Evolutionary conservation across 2,113 vertebrate genomes (phyloP), one percentile per base, ranked within the genome.

Genomic region (Sitta europaea): DNA sequence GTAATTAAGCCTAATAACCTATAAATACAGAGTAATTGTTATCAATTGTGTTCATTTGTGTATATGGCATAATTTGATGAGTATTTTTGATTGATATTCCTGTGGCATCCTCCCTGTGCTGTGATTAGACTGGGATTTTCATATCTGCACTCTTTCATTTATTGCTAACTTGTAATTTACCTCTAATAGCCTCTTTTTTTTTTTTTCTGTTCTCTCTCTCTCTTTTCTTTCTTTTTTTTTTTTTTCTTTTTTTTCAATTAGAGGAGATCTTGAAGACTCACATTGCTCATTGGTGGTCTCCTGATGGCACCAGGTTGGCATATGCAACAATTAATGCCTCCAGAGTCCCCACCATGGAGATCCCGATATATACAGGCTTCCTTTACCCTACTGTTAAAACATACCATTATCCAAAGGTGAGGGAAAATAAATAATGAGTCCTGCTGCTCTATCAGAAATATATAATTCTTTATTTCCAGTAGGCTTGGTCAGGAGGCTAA

Each of bases 281-380:
- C 40, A 97, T 99, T 17, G 99, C 99, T 29, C 99, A 99, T 58
- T 99, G 99, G 99, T 99, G 99, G 99, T 99, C 99, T 62, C 99
- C 99, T 4, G 99, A 99, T 45, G 99, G 99, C 8, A 99, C 99
- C 7, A 97, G 99, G 91, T 91, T 99, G 25, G 99, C 99, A 1
- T 99, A 99, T 4, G 98, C 99, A 91, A 99, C 99, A 84, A 99
- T 99, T 97, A 99, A 99, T 16, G 98, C 99, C 96, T 99, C 98
- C 29, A 97, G 98, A 83, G 99, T 99, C 45, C 99, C 99, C 29
- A 96, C 95, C 78, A 99, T 99, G 99, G 99, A 99, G 96, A 98
- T 99, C 55, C 99, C 99, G 0, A 98, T 98, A 77, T 99, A 99
- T 81, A 99, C 99, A 0, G 98, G 98, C 71, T 98, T 97, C 5